Percentiles rank a stretch among this genome's conserved stretches.
Evolutionary conservation across 2,113 vertebrate species (phyloP).

Genomic region (Tricholaema leucomelas): DNA sequence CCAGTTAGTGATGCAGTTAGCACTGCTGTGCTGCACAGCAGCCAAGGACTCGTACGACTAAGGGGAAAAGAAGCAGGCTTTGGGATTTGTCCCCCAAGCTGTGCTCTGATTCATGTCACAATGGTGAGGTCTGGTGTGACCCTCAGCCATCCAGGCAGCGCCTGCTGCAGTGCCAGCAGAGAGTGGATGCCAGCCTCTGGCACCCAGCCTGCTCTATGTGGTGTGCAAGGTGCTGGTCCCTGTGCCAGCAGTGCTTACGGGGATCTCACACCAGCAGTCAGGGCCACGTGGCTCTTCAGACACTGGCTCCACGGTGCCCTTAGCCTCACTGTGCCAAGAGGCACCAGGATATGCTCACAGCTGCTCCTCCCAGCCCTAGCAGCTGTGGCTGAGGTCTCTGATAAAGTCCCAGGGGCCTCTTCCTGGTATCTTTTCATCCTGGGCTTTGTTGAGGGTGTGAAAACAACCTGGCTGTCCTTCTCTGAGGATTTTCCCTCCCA

Average conservation of each 20-base stretch:
- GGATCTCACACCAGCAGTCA: background rate
- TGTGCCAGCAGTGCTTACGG: background rate
- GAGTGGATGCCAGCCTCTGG: fast-evolving
- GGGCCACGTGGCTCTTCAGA: background rate
- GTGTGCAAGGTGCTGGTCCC: fast-evolving
- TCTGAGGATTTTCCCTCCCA: background rate
- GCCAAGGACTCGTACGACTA: background rate
- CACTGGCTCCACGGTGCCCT: fast-evolving
- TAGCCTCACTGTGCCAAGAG: background rate
- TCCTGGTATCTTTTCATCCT: background rate
- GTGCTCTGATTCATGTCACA: fast-evolving
- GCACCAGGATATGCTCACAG: background rate
- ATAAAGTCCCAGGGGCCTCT: background rate
- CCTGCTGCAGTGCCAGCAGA: background rate
- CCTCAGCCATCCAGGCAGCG: background rate
- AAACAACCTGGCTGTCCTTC: background rate
- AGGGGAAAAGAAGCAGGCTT: background rate
- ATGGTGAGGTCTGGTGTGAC: fast-evolving
- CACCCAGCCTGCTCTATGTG: fast-evolving
- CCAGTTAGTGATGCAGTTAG: background rate
- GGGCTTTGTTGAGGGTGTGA: background rate
- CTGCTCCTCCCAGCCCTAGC: background rate
- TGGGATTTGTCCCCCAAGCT: background rate
- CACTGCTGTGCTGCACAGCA: background rate
- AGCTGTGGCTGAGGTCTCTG: background rate